A percentile compares a stretch with the other conserved stretches of the same genome.
These are phyloP conservation scores for Sminthurinus aureus DNA, from an alignment of 2,888 invertebrate genomes.

Conservation along the genomic window DNA sequence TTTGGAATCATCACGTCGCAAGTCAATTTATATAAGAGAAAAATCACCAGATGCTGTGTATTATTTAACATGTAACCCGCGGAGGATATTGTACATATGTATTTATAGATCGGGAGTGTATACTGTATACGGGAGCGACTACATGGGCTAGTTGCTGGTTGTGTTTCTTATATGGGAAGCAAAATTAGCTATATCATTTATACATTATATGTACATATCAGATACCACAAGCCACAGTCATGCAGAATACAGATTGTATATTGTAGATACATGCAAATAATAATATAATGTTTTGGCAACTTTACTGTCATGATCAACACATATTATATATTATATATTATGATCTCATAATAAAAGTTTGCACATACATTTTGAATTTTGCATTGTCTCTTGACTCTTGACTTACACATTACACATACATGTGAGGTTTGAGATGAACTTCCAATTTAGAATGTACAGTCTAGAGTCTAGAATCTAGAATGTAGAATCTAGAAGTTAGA, in stretches of 20 bases:
- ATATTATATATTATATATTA: no score
- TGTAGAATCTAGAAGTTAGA: no score
- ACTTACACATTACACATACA: no score
- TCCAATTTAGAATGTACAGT: no score
- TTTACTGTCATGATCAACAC: not conserved
- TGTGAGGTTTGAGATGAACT: no score
- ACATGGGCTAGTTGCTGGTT: not conserved
- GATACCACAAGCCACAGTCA: not conserved
- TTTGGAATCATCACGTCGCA: not conserved
- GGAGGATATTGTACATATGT: no score
- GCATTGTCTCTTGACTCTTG: no score
- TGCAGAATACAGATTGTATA: not conserved
- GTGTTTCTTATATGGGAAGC: not conserved
- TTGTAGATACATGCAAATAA: not conserved
- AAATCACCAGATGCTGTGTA: not conserved
- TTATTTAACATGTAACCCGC: not conserved
- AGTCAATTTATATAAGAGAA: slow-evolving; percentile 17
- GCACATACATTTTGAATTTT: no score
- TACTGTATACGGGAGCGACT: not conserved
- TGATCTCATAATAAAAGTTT: not conserved
- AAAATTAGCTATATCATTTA: no score
- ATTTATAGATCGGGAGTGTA: not conserved
- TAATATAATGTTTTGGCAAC: not conserved
- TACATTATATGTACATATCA: no score
- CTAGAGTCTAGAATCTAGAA: no score